phyloP scores from a whole-genome alignment of 2,888 invertebrate genomes.

The Acrobasis consociella region DNA sequence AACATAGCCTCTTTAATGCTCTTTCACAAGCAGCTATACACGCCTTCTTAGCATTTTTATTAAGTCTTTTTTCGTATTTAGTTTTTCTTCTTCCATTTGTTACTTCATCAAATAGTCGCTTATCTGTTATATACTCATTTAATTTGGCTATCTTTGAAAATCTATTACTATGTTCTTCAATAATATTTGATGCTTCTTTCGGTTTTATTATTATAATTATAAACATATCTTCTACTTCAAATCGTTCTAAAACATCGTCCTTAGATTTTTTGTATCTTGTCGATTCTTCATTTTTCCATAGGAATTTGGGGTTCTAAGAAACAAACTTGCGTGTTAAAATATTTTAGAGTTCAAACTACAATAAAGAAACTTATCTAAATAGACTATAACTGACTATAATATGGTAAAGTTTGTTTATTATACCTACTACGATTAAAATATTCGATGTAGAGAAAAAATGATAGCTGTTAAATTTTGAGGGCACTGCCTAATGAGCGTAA shows the following conservation, averaged over 20 bases:
- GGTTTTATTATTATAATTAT: not conserved
- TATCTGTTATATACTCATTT: not conserved
- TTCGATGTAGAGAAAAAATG: no score
- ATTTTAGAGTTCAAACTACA: not conserved
- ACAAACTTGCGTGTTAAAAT: not conserved
- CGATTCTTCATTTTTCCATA: not conserved
- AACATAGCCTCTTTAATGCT: constrained; percentile 32
- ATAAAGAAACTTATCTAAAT: no score
- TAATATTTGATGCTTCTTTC: not conserved
- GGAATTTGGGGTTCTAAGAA: constrained; percentile 11
- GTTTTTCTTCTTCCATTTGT: not conserved
- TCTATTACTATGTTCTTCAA: not conserved
- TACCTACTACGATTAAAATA: no score
- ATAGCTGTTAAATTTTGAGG: no score
- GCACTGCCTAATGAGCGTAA: no score
- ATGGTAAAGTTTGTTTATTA: no score
- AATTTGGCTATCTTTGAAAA: not conserved
- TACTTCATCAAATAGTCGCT: not conserved
- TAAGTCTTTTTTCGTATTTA: not conserved
- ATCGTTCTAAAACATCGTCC: no score
- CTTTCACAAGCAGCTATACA: constrained; percentile 27
- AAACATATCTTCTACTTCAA: not conserved
- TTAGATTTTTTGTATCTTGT: not conserved
- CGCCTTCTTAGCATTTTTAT: constrained; percentile 12
- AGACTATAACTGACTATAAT: no score